Evolutionary conservation across 2,888 invertebrate species (phyloP).

Genomic region (Folsomia manolachei): DNA sequence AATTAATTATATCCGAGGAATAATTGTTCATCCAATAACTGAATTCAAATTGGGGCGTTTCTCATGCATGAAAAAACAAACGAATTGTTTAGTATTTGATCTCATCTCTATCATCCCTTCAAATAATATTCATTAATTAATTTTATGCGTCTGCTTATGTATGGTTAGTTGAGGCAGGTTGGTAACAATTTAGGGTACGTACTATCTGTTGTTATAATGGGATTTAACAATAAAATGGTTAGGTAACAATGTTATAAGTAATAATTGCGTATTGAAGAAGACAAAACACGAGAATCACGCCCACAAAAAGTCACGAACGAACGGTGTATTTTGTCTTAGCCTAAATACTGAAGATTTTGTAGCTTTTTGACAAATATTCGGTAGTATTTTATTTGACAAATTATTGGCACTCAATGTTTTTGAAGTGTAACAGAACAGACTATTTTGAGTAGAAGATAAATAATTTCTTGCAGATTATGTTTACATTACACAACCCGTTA

Average conservation of each 20-base stretch:
- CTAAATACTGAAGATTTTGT: not conserved
- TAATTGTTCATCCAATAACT: not conserved
- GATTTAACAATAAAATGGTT: too few species aligned
- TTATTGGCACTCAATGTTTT: not conserved
- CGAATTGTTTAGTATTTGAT: not conserved
- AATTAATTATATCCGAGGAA: too few species aligned
- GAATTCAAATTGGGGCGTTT: not conserved
- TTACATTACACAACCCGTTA: not conserved
- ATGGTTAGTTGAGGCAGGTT: not conserved
- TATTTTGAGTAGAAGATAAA: not conserved
- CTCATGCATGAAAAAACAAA: not conserved
- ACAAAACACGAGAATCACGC: too few species aligned
- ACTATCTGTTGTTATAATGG: too few species aligned
- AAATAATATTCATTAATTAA: not conserved
- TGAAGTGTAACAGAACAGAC: not conserved
- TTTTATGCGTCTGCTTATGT: not conserved
- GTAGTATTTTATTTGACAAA: not conserved
- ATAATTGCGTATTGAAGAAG: too few species aligned
- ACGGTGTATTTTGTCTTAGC: not conserved
- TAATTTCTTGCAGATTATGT: not conserved
- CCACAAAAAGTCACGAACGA: not conserved
- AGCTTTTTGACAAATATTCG: not conserved
- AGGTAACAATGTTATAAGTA: too few species aligned
- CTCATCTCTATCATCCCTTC: not conserved
- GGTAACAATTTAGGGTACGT: too few species aligned